phyloP scores from a whole-genome alignment of 2,888 invertebrate species.

The Andrena camellia region DNA sequence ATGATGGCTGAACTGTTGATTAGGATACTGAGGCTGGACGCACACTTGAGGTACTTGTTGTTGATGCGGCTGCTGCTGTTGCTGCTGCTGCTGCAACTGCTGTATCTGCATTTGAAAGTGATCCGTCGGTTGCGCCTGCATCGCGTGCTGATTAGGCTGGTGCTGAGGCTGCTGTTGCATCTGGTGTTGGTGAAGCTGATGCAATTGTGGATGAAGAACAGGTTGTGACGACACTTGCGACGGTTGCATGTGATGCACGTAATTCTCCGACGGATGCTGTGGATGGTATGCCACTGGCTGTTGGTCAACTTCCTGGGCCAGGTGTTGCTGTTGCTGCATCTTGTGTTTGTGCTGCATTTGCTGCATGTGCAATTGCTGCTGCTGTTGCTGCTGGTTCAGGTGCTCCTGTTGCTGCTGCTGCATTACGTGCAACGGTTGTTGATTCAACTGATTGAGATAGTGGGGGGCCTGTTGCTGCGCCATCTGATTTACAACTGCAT shows the following conservation, averaged over 20 bases:
- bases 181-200: conserved; percentile 81
- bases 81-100: conserved; percentile 82
- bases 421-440: conserved; percentile 77
- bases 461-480: conserved; percentile 78
- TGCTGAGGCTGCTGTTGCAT: conserved; percentile 77
- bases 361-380: conserved; percentile 79
- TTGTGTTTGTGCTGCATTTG: conserved; percentile 74
- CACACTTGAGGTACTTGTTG: conserved; percentile 83
- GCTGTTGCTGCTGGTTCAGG: conserved; percentile 79
- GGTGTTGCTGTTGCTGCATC: conserved; percentile 68
- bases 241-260: conserved; percentile 78
- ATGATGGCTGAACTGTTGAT: conserved; percentile 82
- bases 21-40: conserved; percentile 80
- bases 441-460: conserved; percentile 79
- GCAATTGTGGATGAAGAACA: conserved; percentile 76
- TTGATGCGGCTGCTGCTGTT: conserved; percentile 82
- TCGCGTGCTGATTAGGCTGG: conserved; percentile 75
- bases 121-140: conserved; percentile 73
- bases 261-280: conserved; percentile 76
- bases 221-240: conserved; percentile 76
- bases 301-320: conserved; percentile 72
- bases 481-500: conserved; percentile 77
- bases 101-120: conserved; percentile 83
- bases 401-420: conserved; percentile 81
- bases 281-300: conserved; percentile 71